These are phyloP conservation scores for Fulmarus glacialis DNA, from an alignment of 2,113 vertebrate genomes.

Conservation along the genomic window DNA sequence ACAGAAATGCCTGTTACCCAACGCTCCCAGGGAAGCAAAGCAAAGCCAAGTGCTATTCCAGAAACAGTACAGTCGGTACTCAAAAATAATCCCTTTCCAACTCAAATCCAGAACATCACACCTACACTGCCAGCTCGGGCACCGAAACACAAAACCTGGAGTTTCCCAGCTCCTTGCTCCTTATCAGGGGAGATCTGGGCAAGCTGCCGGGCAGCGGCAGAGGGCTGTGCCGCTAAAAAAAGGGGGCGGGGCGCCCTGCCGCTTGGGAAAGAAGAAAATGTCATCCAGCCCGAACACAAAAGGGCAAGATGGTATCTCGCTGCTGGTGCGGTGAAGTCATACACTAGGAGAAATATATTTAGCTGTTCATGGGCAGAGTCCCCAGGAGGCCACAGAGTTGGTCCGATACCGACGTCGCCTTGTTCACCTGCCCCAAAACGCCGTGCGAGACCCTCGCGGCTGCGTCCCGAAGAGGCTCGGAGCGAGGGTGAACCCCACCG, in stretches of 20 bases:
- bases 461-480: neutral
- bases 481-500: neutral
- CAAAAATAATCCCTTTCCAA: neutral
- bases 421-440: neutral
- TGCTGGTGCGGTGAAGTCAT: constrained; percentile 70
- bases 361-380: constrained; percentile 62
- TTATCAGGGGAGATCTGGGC: constrained; percentile 75
- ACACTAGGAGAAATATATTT: constrained; percentile 70
- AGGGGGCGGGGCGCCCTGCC: too few species aligned
- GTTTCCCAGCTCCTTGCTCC: constrained; percentile 66
- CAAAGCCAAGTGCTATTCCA: constrained; percentile 27
- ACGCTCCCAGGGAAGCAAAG: neutral
- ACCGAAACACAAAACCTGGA: neutral
- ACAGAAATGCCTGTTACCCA: constrained; percentile 35
- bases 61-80: neutral
- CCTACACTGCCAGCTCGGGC: neutral
- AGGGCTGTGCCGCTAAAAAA: neutral
- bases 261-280: constrained; percentile 77
- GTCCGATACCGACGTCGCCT: neutral
- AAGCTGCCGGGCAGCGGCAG: constrained; percentile 46
- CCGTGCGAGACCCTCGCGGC: neutral
- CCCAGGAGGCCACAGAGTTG: constrained; percentile 46
- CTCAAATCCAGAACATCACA: neutral
- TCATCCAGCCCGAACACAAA: constrained; percentile 76
- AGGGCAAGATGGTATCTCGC: constrained; percentile 79